Base-by-base conservation (phyloP, 1,140 invertebrate species). In the Drosophila parabipectinata region DNA sequence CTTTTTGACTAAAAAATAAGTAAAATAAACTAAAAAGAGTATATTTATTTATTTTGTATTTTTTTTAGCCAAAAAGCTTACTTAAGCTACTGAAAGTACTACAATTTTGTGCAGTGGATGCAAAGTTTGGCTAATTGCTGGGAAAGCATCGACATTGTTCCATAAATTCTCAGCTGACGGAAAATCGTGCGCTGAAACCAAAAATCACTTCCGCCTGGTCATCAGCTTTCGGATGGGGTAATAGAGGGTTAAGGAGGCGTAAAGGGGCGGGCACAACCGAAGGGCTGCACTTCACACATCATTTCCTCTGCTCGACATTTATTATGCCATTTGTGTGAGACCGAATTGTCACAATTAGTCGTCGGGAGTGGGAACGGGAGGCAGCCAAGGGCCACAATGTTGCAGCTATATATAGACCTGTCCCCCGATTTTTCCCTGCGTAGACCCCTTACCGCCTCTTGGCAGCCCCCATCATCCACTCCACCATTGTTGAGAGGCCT, bases 311-410 rank as follows among this genome's bases (percentile, higher is more conserved):
- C 80, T 84, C 62, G 76, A 68, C 83, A 82, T 82, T 85, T 85
- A 77, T 72, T 87, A 87, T 78, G 71, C 83, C 82, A 77, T 87
- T 85, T 85, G 82, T 87, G 66, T 67, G 64, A 48, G 57, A 78
- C 82, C 74, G 66, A 82, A 85, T 87, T 81, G 78, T 87, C 54
- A 87, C 82, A 85, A 85, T 82, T 87, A 81, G 68, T 60, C 68
- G 73, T 32, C 57, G 63, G 51, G 18, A 51, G 50, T 15, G 48
- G 51, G 10, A 60, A 47, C 30, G 34, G 53, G 62, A 54, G 15
- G 18, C 24, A 30, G 34, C 52, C 4, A 55, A 26, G 45, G 45
- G 45, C 32, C 24, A 34, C 32, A 24, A 10, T 39, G 51, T 45
- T 18, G 61, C 21, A 54, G 55, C 77, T 85, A 85, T 68, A 85